Base-by-base conservation (phyloP, 92 coral and sea anemone genomes). In the Bergia sp. region DNA sequence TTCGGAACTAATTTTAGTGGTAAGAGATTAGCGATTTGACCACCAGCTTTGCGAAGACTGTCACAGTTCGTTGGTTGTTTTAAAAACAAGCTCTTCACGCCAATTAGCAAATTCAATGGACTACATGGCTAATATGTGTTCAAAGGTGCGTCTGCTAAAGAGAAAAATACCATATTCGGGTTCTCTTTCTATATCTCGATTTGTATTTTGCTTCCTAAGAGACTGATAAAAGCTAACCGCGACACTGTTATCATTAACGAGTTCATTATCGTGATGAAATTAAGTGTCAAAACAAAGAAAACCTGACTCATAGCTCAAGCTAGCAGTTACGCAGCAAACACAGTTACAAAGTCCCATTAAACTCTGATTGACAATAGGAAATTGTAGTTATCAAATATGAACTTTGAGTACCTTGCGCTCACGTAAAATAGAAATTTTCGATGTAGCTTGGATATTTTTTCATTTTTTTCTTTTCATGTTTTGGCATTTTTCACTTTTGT, bases 21-120 rank as follows among this genome's bases (percentile, higher is more conserved):
- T 37, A 29, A 45, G 47, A 71, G 78, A 47, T 84, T 23, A 71
- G n/a, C 2, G 78, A 44, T 44, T 71, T 84, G 87, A 16, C 15
- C 87, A 50, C 87, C 87, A 71, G 79, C 87, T 84, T 84, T 71
- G 37, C 36, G 29, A n/a, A 15, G 64, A 71, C 8, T 43, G 77
- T 84, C 79, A 84, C 87, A 71, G 53, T 44, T 45, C 64, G 79
- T 72, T 84, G 87, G 42, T 71, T 44, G 78, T 29, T 71, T 42
- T 37, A 72, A 45, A 47, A 69, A 84, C 13, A 69, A 45, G 58
- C 67, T 20, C 23, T 84, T 71, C 87, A 36, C 79, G 79, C 66
- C 79, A 84, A 84, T 84, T 84, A 84, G 44, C 53, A 9, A 23
- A 40, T 43, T 84, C 66, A 84, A 84, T 84, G 65, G 87, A 84